phyloP scores from a whole-genome alignment of 2,888 invertebrate genomes.

The Nephrotoma flavescens region DNA sequence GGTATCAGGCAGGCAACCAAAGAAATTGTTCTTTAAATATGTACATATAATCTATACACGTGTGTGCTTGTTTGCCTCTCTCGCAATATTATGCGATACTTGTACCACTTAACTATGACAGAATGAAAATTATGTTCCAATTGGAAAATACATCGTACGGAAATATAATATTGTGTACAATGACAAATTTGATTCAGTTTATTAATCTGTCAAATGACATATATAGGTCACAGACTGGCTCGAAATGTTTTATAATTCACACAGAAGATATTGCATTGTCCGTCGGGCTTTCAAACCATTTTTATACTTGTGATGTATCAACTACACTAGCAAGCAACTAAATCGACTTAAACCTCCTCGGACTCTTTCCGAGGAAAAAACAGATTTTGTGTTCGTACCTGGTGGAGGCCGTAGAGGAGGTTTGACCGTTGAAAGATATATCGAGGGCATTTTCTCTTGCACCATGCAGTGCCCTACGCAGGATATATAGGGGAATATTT shows the following conservation, averaged over 20 bases:
- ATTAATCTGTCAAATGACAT: not conserved
- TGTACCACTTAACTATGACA: not conserved
- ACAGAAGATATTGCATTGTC: too few relatives aligned
- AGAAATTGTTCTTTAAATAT: not conserved
- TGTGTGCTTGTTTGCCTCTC: not conserved
- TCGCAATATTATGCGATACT: not conserved
- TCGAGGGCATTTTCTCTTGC: too few relatives aligned
- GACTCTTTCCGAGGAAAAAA: too few relatives aligned
- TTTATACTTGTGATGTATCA: too few relatives aligned
- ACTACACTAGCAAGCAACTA: too few relatives aligned
- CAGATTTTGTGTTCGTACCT: too few relatives aligned
- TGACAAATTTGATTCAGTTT: not conserved
- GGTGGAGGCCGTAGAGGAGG: too few relatives aligned
- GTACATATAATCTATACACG: not conserved
- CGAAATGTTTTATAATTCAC: not conserved
- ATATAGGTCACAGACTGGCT: not conserved
- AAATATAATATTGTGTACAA: not conserved
- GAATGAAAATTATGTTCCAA: not conserved
- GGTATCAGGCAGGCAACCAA: not conserved
- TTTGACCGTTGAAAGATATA: too few relatives aligned
- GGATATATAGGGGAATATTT: too few relatives aligned
- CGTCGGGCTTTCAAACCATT: too few relatives aligned
- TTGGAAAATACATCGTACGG: not conserved
- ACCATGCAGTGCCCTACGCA: too few relatives aligned
- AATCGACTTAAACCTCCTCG: too few relatives aligned